Evolutionary conservation across 2,888 invertebrate genomes (phyloP), one percentile per base, ranked within the genome.

Genomic region (Brachynemurus nebulosus): DNA sequence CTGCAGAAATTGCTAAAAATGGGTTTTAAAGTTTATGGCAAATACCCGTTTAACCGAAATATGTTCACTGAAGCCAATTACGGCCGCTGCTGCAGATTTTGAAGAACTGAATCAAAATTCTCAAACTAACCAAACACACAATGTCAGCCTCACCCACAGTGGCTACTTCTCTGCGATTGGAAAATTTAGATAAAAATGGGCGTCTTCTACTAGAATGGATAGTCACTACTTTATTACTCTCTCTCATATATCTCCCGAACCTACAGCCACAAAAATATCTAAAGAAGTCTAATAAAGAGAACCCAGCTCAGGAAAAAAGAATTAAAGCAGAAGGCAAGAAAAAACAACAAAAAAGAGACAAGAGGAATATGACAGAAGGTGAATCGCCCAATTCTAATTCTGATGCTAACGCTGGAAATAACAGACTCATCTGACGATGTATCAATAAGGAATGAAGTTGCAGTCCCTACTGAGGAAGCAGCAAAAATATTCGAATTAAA

Each of bases 21-120:
- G n/a, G 52, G 50, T 17, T 53, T 54, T 38, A 41, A 25, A 34
- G 39, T 34, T 11, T 42, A 42, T 14, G 50, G 52, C 20, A 38
- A 19, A 34, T 48, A 50, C 17, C 25, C 42, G 17, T 17, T 34
- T 19, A 42, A 42, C 12, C 19, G 18, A 42, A 20, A 20, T 23
- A 36, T 44, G 9, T 44, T 44, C 18, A 44, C 34, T 38, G 40
- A 44, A 14, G 44, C 21, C 4, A 38, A 44, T 21, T 20, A 38
- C 39, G n/a, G 44, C 44, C 20, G 44, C 37, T 19, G 38, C 35
- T 16, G 7, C 2, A 27, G 27, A 27, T 27, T 27, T 27, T 27
- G 27, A 27, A 27, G 27, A 27, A n/a, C n/a, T n/a, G 5, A n/a
- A 27, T 2, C 27, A 27, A 27, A 27, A n/a, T n/a, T n/a, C n/a